These are phyloP conservation scores for Bradynema listronoti DNA, from an alignment of 1,140 invertebrate genomes.

Conservation along the genomic window DNA sequence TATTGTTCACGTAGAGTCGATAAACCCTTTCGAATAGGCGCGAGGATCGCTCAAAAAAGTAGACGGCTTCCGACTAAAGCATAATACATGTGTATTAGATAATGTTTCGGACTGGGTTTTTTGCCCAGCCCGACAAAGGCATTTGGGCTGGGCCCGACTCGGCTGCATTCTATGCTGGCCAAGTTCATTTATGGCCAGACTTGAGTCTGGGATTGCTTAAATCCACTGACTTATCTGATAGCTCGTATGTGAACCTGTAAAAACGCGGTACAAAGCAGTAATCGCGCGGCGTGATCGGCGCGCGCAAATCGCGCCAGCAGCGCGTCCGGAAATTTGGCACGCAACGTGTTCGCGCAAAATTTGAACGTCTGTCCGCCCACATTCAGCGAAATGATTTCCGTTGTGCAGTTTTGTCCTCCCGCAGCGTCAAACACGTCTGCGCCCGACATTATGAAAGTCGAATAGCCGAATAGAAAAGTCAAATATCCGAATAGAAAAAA, in stretches of 20 bases:
- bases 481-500: too few relatives aligned
- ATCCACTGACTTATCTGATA: not conserved
- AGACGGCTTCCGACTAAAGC: constrained; percentile 20
- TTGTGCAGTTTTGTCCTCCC: too few relatives aligned
- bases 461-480: too few relatives aligned
- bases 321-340: not conserved
- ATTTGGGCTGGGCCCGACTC: too few relatives aligned
- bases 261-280: constrained; percentile 31
- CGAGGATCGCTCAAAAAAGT: constrained; percentile 35
- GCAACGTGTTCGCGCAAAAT: constrained; percentile 17
- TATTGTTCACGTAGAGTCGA: constrained; percentile 27
- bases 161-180: too few relatives aligned
- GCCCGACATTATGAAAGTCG: too few relatives aligned
- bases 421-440: too few relatives aligned
- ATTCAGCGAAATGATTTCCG: constrained; percentile 27
- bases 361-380: constrained; percentile 20
- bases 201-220: not conserved
- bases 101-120: too few relatives aligned
- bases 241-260: constrained; percentile 15
- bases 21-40: constrained; percentile 31
- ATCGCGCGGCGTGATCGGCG: constrained; percentile 17
- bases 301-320: constrained; percentile 17
- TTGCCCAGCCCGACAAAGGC: too few relatives aligned
- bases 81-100: not conserved
- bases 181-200: too few relatives aligned